Evolutionary conservation across 1,140 invertebrate species (phyloP).

Genomic region (Bombus superbus): DNA sequence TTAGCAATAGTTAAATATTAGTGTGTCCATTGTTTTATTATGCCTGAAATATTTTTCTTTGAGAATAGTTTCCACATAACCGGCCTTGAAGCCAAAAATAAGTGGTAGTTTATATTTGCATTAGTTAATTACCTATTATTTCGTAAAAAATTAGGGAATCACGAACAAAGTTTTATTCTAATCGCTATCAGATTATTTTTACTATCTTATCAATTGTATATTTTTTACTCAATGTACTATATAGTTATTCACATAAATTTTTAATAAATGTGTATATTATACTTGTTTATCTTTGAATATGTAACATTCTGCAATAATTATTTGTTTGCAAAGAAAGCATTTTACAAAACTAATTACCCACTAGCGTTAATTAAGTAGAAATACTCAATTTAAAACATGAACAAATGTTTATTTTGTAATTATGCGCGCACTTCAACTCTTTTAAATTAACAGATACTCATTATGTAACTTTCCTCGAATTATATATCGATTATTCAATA

Average conservation of each 20-base stretch:
- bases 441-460: not conserved
- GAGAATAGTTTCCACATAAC: slow-evolving; percentile 41
- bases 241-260: slow-evolving; percentile 12
- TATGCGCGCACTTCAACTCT: not conserved
- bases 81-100: slow-evolving; percentile 51
- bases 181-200: not conserved
- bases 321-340: not conserved
- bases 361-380: not conserved
- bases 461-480: not conserved
- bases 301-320: not conserved
- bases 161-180: not conserved
- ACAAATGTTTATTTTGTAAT: not conserved
- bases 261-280: slow-evolving; percentile 30
- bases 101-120: slow-evolving; percentile 1
- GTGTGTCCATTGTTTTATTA: not conserved
- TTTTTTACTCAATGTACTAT: slow-evolving; percentile 2
- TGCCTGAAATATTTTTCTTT: not conserved
- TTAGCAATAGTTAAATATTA: not conserved
- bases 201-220: not conserved
- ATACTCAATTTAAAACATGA: not conserved
- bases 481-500: not conserved
- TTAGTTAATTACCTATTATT: not conserved
- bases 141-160: not conserved
- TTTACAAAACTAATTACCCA: not conserved
- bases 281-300: not conserved